A percentile compares a stretch with the other conserved stretches of the same genome.
phyloP scores from a whole-genome alignment of 2,797 vertebrate genomes.

The Acrossocheilus wenchowensis region DNA sequence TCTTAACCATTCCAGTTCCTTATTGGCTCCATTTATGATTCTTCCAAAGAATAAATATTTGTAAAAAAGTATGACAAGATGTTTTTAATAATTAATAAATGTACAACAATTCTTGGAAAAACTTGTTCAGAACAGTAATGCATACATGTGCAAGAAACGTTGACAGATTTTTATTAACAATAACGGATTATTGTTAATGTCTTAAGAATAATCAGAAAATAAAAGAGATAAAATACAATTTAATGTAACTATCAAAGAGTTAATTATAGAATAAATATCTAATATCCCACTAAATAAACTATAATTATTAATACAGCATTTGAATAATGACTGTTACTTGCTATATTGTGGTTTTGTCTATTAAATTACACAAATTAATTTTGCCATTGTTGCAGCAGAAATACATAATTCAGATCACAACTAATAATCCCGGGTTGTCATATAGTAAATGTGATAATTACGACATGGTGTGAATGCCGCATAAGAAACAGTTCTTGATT shows the following conservation, averaged over 20 bases:
- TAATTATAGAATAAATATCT: neutral
- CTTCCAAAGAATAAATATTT: neutral
- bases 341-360: neutral
- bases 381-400: neutral
- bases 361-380: neutral
- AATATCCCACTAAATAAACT: neutral
- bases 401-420: neutral
- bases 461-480: neutral
- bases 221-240: neutral
- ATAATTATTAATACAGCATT: neutral
- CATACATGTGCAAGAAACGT: too few relatives aligned
- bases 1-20: neutral
- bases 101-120: too few relatives aligned
- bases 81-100: too few relatives aligned
- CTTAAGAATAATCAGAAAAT: neutral
- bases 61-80: too few relatives aligned
- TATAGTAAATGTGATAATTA: neutral
- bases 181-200: neutral
- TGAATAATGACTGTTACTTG: neutral
- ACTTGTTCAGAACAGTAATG: too few relatives aligned
- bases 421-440: neutral
- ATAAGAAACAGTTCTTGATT: conserved; percentile 1
- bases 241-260: neutral
- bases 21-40: neutral
- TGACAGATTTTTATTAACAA: too few relatives aligned